These are phyloP conservation scores for Oreochromis niloticus DNA, from an alignment of 2,113 vertebrate species.

Conservation along the genomic window DNA sequence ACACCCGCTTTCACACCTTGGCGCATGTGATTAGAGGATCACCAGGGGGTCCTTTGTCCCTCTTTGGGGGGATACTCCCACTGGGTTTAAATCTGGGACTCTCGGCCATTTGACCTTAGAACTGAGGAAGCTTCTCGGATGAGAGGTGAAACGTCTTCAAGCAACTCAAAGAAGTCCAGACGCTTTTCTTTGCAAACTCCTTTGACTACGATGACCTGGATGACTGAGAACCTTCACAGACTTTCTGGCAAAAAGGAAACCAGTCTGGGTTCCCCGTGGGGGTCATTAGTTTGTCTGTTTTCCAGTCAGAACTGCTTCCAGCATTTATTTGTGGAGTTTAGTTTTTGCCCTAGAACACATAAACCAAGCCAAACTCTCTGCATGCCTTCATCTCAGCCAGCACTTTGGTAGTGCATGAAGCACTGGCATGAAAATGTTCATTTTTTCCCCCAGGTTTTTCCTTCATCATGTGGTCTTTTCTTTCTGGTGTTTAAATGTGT, in stretches of 20 bases:
- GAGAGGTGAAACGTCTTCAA: no score
- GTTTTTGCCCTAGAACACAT: not conserved
- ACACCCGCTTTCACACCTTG: no score
- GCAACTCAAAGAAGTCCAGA: no score
- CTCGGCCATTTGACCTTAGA: no score
- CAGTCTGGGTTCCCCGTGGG: not conserved
- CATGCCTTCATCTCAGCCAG: constrained; percentile 24
- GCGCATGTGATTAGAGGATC: no score
- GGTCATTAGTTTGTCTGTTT: not conserved
- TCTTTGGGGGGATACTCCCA: no score
- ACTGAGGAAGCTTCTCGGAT: no score
- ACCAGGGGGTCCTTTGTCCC: no score
- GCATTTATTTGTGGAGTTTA: not conserved
- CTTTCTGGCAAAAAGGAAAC: not conserved
- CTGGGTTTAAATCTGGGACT: no score
- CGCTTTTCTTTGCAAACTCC: no score
- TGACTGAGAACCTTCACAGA: no score
- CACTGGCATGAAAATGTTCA: constrained; percentile 5
- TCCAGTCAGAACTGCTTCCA: not conserved
- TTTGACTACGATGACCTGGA: no score
- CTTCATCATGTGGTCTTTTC: not conserved
- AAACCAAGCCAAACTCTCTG: not conserved
- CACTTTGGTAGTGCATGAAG: constrained; percentile 28
- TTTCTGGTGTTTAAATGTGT: constrained; percentile 6
- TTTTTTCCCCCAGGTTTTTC: not conserved